Conservation (phyloP, 2,113 vertebrate species). For the Serinus canaria region DNA sequence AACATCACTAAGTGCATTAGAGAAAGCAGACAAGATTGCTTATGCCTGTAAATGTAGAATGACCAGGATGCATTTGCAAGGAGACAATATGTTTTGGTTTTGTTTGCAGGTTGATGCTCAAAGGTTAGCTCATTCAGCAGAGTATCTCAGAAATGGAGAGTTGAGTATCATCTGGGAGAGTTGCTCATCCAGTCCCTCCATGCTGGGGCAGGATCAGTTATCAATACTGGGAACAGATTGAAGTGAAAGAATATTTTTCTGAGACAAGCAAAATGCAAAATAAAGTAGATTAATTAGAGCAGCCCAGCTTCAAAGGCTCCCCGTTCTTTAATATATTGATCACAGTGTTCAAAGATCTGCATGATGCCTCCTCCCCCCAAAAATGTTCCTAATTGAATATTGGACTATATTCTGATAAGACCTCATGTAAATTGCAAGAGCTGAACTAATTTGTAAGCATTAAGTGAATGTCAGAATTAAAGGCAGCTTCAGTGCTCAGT, state of each 20-base stretch:
- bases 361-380: background rate
- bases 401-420: background rate
- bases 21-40: background rate
- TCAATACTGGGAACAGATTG: background rate
- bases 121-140: background rate
- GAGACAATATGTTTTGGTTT: background rate
- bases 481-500: background rate
- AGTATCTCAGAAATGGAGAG: background rate
- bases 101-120: background rate
- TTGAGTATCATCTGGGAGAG: background rate
- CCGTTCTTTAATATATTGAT: constrained; percentile 1
- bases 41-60: background rate
- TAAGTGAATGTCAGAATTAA: background rate
- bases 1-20: background rate
- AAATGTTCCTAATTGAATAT: background rate
- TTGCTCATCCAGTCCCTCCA: background rate
- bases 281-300: background rate
- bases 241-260: background rate
- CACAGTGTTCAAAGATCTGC: background rate
- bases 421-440: background rate
- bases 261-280: background rate
- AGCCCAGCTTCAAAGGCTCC: background rate
- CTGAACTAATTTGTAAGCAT: background rate
- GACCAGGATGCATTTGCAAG: background rate
- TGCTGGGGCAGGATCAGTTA: background rate